Conservation (phyloP, 2,888 invertebrate genomes). For the Blomia tropicalis region DNA sequence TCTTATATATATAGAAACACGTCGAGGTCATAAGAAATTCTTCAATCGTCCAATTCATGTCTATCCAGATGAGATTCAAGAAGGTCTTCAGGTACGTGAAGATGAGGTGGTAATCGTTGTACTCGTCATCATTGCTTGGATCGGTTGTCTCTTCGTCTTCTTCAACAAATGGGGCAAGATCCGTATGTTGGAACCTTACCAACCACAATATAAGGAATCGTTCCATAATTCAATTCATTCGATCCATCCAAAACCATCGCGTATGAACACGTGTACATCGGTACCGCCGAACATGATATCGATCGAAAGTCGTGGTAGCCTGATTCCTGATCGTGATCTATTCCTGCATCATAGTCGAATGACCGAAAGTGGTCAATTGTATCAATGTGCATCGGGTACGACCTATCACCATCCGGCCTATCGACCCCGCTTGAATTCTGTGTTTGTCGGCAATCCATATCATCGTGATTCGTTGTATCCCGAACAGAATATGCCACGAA, state of each 20-base stretch:
- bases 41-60: slow-evolving; percentile 23
- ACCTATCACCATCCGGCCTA: slow-evolving; percentile 21
- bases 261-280: slow-evolving; percentile 42
- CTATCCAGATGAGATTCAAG: slow-evolving; percentile 20
- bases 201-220: slow-evolving; percentile 69
- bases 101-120: slow-evolving; percentile 71
- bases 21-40: slow-evolving; percentile 15
- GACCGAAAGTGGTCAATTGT: slow-evolving; percentile 33
- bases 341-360: slow-evolving; percentile 41
- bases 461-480: slow-evolving; percentile 33
- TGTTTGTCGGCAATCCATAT: slow-evolving; percentile 50
- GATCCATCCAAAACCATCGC: slow-evolving; percentile 35
- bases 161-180: slow-evolving; percentile 91
- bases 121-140: slow-evolving; percentile 68
- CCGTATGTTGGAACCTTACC: slow-evolving; percentile 75
- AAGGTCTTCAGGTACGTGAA: slow-evolving; percentile 45
- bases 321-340: slow-evolving; percentile 48
- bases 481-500: slow-evolving; percentile 49
- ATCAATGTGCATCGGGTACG: slow-evolving; percentile 18
- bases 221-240: slow-evolving; percentile 43
- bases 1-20: slow-evolving; percentile 19
- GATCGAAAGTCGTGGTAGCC: slow-evolving; percentile 18
- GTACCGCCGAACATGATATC: slow-evolving; percentile 32
- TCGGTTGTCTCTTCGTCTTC: slow-evolving; percentile 70
- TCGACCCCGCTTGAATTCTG: slow-evolving; percentile 59